These are phyloP conservation scores for Formica selysi DNA, from an alignment of 1,140 invertebrate genomes.

Conservation along the genomic window DNA sequence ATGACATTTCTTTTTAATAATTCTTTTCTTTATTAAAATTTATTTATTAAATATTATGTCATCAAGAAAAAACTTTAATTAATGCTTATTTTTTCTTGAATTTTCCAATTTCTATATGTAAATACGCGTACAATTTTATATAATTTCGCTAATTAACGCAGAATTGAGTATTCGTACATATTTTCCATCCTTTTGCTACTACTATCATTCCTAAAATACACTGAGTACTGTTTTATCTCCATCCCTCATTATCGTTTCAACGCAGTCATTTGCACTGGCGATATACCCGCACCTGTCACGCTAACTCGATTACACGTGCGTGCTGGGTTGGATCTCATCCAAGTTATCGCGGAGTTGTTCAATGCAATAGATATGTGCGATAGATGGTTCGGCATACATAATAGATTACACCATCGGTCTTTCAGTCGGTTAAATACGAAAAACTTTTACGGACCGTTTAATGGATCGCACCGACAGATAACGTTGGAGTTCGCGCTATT, in stretches of 20 bases:
- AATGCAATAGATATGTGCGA: conserved; percentile 62
- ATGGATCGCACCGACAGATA: conserved; percentile 36
- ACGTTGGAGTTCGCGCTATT: not conserved
- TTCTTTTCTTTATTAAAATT: not conserved
- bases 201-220: not conserved
- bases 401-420: conserved; percentile 54
- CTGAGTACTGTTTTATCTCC: conserved; percentile 65
- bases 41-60: not conserved
- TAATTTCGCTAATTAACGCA: conserved; percentile 59
- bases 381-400: conserved; percentile 56
- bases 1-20: not conserved
- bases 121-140: conserved; percentile 48
- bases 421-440: conserved; percentile 13
- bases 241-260: conserved; percentile 72
- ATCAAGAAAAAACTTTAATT: not conserved
- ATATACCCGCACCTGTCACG: conserved; percentile 50
- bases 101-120: conserved; percentile 45
- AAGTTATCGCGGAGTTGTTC: conserved; percentile 34
- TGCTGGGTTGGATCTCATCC: not conserved
- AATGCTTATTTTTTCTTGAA: conserved; percentile 19
- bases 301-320: conserved; percentile 60
- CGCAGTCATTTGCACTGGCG: conserved; percentile 53
- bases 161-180: conserved; percentile 39
- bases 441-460: conserved; percentile 13
- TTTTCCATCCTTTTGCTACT: not conserved